Evolutionary conservation across 2,113 vertebrate species (phyloP), one percentile per base, ranked within the genome.

Genomic region (Plecotus auritus): DNA sequence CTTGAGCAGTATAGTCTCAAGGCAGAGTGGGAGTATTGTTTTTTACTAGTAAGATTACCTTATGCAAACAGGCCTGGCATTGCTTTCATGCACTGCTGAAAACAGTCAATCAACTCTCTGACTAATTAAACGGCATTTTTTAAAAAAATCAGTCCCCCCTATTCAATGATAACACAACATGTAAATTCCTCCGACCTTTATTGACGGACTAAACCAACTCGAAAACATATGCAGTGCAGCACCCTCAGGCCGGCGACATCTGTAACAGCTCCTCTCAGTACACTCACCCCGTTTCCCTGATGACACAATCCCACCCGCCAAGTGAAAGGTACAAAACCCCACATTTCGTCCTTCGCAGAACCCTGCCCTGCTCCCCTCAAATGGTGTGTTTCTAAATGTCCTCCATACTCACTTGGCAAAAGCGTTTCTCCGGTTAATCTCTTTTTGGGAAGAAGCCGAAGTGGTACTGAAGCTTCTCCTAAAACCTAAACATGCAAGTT

Each of bases 381-480:
- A 92, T 70, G 69, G 49, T 18, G 61, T 88, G 90, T 95, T 91
- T 89, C 91, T 90, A 96, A 78, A 88, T 94, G 93, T 95, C 96
- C 96, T 93, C 80, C 85, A 97, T 93, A 97, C 98, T 96, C 96
- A 99, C 99, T 99, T 99, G 97, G 95, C 97, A 88, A 98, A 98
- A 9, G 99, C 98, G 94, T 98, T 99, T 97, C 98, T 99, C 94
- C 98, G 98, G 97, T 97, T 99, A n/a, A 98, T 97, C 94, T 99
- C 99, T 97, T 99, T 99, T 11, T 98, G 98, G 23, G 98, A 97
- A 81, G 99, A 98, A 81, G 99, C 98, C 18, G 99, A 99, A 37
- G 99, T 99, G 35, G 99, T 99, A 97, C 99, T 99, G 95, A 99
- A 98, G 91, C 99, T 99, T 96, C 99, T 99, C 61, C 99, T 98